A percentile compares a stretch with the other conserved stretches of the same genome.
phyloP scores from a whole-genome alignment of 2,113 vertebrate species.

The Hipposideros armiger region DNA sequence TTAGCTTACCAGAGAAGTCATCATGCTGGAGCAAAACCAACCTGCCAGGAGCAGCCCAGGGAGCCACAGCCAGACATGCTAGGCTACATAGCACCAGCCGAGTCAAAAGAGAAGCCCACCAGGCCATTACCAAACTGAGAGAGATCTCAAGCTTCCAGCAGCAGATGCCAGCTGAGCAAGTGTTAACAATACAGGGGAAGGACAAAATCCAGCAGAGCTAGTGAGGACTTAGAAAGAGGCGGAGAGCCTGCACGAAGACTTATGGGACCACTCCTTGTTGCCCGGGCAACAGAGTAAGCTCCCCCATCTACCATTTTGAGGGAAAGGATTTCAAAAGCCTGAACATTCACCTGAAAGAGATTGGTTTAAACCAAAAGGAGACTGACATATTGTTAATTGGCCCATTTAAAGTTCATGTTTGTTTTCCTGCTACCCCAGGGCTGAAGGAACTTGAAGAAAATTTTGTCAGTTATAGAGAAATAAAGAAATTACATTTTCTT shows the following conservation, averaged over 20 bases:
- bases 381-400: constrained; percentile 81
- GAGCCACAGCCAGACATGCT: not conserved
- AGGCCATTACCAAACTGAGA: not conserved
- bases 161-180: not conserved
- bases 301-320: constrained; percentile 9
- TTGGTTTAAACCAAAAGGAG: constrained; percentile 64
- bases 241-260: not conserved
- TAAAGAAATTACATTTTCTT: constrained; percentile 78
- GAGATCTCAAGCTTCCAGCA: not conserved
- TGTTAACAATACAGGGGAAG: not conserved
- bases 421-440: constrained; percentile 73
- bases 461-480: constrained; percentile 79
- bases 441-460: constrained; percentile 75
- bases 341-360: constrained; percentile 74
- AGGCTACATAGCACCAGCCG: not conserved
- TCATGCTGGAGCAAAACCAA: not conserved
- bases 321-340: constrained; percentile 20
- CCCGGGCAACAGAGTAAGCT: not conserved
- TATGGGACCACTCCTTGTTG: not conserved
- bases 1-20: not conserved
- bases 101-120: not conserved
- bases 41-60: not conserved
- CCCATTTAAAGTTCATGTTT: constrained; percentile 80
- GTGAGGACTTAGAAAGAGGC: not conserved
- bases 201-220: not conserved